phyloP scores from a whole-genome alignment of 2,113 vertebrate genomes.

The Orientallactaga bullata region DNA sequence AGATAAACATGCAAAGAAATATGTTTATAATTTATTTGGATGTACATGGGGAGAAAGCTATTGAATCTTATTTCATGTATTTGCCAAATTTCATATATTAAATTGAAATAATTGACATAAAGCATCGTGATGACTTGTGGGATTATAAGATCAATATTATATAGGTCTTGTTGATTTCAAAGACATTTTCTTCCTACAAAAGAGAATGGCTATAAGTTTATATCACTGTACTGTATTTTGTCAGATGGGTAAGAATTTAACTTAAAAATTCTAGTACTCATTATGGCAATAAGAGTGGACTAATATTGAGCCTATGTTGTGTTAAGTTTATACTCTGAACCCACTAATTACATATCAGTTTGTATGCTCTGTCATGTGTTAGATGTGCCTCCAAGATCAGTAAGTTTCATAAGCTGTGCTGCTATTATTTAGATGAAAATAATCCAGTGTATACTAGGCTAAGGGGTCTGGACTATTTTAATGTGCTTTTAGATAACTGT shows the following conservation, averaged over 20 bases:
- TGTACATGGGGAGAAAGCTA: not conserved
- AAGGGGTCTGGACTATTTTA: not conserved
- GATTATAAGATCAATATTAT: not conserved
- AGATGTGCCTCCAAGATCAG: not conserved
- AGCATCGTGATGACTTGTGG: not conserved
- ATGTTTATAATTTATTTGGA: not conserved
- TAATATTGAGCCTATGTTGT: not conserved
- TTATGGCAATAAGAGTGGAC: not conserved
- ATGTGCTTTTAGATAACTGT: not conserved
- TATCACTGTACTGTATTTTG: not conserved
- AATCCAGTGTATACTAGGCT: not conserved
- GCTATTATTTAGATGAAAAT: not conserved
- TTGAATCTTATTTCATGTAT: not conserved
- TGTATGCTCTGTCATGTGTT: not conserved
- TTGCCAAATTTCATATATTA: not conserved
- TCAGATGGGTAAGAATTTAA: not conserved
- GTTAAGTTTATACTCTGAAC: not conserved
- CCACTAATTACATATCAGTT: not conserved
- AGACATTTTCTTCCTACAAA: not conserved
- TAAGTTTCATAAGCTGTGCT: not conserved
- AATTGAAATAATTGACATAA: not conserved
- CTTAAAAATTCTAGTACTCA: not conserved
- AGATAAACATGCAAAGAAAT: not conserved
- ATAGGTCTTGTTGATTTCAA: not conserved
- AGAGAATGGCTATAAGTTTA: not conserved